These are phyloP conservation scores for Crioceris asparagi DNA, from an alignment of 2,888 invertebrate genomes.

Conservation along the genomic window DNA sequence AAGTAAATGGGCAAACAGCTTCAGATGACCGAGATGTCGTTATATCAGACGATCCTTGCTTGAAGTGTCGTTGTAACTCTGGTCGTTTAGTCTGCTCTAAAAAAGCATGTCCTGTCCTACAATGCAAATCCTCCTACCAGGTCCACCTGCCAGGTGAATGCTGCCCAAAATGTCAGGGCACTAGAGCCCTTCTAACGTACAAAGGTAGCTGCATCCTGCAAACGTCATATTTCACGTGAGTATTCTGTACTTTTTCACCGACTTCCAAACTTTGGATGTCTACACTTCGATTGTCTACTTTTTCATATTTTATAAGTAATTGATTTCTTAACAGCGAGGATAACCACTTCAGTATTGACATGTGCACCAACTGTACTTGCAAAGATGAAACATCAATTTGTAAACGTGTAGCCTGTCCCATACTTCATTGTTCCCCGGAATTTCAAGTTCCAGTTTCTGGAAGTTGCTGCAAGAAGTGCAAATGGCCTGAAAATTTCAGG, in stretches of 20 bases:
- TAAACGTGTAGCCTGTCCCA: constrained; percentile 72
- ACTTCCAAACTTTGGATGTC: neutral
- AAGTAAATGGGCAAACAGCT: constrained; percentile 71
- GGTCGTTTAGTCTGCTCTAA: constrained; percentile 66
- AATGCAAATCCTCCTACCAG: constrained; percentile 63
- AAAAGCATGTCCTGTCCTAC: constrained; percentile 79
- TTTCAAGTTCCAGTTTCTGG: constrained; percentile 53
- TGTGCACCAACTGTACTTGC: constrained; percentile 80
- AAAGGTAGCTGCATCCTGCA: constrained; percentile 43
- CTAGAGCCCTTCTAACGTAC: constrained; percentile 38
- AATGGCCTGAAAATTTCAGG: constrained; percentile 52
- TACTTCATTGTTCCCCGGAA: constrained; percentile 74
- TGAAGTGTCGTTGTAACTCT: constrained; percentile 69
- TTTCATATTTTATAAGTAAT: too few species aligned
- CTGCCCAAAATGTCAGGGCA: constrained; percentile 47
- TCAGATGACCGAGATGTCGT: constrained; percentile 66
- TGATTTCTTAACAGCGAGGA: constrained; percentile 18
- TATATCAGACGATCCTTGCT: constrained; percentile 68
- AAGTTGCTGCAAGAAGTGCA: constrained; percentile 69
- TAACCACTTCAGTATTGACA: constrained; percentile 40
- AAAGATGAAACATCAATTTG: constrained; percentile 71
- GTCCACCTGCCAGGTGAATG: constrained; percentile 67
- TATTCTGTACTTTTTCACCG: constrained; percentile 13
- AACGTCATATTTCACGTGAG: constrained; percentile 23
- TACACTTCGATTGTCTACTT: too few species aligned